Conservation (phyloP, 2,888 invertebrate genomes). For the Habrosyne pyritoides region DNA sequence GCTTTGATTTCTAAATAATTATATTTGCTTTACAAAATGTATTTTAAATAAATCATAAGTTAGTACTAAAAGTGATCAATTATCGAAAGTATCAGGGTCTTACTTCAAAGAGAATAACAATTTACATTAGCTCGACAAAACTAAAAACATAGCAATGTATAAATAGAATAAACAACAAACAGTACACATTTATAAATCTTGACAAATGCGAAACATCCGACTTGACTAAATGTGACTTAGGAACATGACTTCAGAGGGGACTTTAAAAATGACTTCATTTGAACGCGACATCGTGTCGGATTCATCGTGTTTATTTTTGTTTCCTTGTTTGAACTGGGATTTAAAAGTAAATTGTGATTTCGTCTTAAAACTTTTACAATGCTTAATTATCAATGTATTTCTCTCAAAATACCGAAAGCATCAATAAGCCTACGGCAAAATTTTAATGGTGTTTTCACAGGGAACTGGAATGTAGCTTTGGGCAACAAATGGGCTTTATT, state of each 20-base stretch:
- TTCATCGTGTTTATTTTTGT: slow-evolving; percentile 55
- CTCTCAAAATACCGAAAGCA: too few relatives aligned
- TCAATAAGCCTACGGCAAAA: too few relatives aligned
- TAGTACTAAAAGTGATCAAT: too few relatives aligned
- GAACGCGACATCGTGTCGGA: slow-evolving; percentile 51
- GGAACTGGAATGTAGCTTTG: too few relatives aligned
- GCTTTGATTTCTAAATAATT: neutral
- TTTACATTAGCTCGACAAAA: neutral
- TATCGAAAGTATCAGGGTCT: too few relatives aligned
- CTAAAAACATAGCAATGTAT: neutral
- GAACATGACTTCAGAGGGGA: slow-evolving; percentile 39
- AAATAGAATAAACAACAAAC: slow-evolving; percentile 29
- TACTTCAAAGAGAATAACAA: neutral
- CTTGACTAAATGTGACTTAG: slow-evolving; percentile 43
- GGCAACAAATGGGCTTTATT: too few relatives aligned
- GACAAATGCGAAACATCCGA: slow-evolving; percentile 69
- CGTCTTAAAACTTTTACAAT: slow-evolving; percentile 4
- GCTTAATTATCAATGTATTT: neutral
- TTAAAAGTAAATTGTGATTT: slow-evolving; percentile 45
- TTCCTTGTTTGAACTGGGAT: slow-evolving; percentile 41
- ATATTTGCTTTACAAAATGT: too few relatives aligned
- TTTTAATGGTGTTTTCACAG: neutral
- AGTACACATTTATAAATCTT: slow-evolving; percentile 58
- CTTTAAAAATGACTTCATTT: slow-evolving; percentile 71
- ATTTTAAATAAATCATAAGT: too few relatives aligned